Conservation (phyloP, 2,888 invertebrate species). For the Diadegma fenestrale region DNA sequence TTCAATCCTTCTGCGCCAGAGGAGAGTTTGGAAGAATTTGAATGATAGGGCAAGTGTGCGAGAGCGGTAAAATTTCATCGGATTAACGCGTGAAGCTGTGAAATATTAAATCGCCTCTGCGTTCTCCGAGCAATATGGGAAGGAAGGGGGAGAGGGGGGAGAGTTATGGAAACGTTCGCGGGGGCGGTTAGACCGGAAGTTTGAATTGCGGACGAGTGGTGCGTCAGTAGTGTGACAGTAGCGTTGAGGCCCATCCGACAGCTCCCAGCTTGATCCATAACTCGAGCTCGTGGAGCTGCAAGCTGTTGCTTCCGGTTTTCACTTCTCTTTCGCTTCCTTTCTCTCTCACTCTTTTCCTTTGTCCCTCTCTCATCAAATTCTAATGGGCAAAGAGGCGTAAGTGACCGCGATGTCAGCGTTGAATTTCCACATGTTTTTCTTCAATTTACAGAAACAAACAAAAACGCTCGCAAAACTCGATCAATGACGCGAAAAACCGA, state of each 20-base stretch:
- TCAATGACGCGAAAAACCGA: too few relatives aligned
- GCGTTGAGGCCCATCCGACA: slow-evolving; percentile 64
- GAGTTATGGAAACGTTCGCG: slow-evolving; percentile 39
- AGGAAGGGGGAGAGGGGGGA: neutral
- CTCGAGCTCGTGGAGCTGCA: slow-evolving; percentile 75
- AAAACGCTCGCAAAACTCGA: too few relatives aligned
- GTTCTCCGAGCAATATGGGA: slow-evolving; percentile 12
- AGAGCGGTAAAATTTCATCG: slow-evolving; percentile 57
- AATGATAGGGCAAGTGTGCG: slow-evolving; percentile 35
- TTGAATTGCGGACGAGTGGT: slow-evolving; percentile 71
- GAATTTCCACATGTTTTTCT: neutral
- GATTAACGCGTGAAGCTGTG: slow-evolving; percentile 75
- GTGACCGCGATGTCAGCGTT: neutral
- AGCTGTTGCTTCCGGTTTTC: slow-evolving; percentile 82
- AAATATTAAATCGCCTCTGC: slow-evolving; percentile 80
- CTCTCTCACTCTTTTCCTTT: slow-evolving; percentile 29
- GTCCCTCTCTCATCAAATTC: neutral
- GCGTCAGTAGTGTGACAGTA: slow-evolving; percentile 61
- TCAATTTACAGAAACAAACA: neutral
- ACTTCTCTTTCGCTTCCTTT: slow-evolving; percentile 32
- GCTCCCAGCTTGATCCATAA: slow-evolving; percentile 59
- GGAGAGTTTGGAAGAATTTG: slow-evolving; percentile 43
- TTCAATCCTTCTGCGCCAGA: slow-evolving; percentile 12
- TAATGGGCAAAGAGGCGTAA: neutral
- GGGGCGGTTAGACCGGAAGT: slow-evolving; percentile 64